Base-by-base conservation (phyloP, 1,140 invertebrate species). In the Harlomillsia oculata region DNA sequence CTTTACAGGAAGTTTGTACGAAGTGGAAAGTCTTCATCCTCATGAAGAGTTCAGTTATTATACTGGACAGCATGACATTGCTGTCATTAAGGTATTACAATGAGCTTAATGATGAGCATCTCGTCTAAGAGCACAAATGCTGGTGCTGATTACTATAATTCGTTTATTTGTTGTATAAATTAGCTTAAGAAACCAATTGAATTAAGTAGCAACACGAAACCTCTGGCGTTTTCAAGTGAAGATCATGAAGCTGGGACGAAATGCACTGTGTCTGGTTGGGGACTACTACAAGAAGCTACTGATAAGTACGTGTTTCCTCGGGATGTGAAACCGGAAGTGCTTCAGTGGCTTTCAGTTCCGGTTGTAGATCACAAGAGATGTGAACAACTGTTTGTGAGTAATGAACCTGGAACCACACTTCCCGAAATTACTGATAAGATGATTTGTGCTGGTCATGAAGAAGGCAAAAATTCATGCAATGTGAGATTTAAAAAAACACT, bases 391-490 rank as follows among this genome's bases (percentile, higher is more conserved):
- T 48, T 32, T 21, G 6, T 9, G 4, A 1, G 9, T 14, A n/a
- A 5, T 16, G 43, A 14, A 9, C 8, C 8, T 2, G 43, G 14
- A 6, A 14, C 11, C 28, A 48, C 8, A 23, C 16, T 9, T 3
- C 9, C 5, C n/a, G 5, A 11, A 13, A 20, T 48, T 0, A 18
- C 13, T 0, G 20, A 30, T 30, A 32, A 32, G 8, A 65, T 62
- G 54, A 29, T 65, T 25, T 65, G 64, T 50, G 64, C 60, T 14
- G 64, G 64, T 20, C 58, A 50, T 29, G 20, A 11, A 20, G 44
- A 58, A 30, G 64, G 64, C 1, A 60, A 58, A 25, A 60, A 18
- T n/a, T 53, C 59, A 32, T 65, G 60, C 21, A 56, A 61, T 29
- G 63, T 56, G 49, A 50, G n/a, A 37, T 5, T n/a, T n/a, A n/a